Conservation (phyloP, 2,888 invertebrate species). For the Dicyrtomina minuta region DNA sequence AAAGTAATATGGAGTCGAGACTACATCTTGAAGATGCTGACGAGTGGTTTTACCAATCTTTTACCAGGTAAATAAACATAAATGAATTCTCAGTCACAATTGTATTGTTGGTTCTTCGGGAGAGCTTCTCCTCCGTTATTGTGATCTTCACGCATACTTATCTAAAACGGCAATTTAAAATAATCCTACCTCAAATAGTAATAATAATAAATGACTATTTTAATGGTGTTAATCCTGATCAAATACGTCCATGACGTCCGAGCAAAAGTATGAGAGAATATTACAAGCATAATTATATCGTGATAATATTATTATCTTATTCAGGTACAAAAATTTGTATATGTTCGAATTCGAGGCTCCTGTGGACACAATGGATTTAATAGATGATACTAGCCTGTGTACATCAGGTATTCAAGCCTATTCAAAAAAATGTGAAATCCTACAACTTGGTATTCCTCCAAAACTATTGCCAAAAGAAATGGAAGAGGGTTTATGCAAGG, state of each 20-base stretch:
- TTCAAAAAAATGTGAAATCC: slow-evolving; percentile 50
- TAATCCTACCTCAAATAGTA: no score
- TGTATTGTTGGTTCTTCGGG: no score
- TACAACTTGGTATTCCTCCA: slow-evolving; percentile 50
- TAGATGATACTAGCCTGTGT: slow-evolving; percentile 47
- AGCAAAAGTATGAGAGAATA: no score
- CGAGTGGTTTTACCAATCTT: slow-evolving; percentile 51
- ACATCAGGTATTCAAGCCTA: slow-evolving; percentile 47
- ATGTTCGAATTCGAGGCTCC: slow-evolving; percentile 53
- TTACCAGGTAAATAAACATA: slow-evolving; percentile 47
- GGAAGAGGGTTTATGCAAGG: slow-evolving; percentile 52
- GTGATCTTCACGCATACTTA: neutral
- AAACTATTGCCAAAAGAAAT: slow-evolving; percentile 46
- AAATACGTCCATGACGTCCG: no score
- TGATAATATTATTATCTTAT: no score
- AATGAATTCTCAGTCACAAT: no score
- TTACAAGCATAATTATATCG: neutral
- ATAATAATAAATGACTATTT: no score
- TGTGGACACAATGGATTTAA: slow-evolving; percentile 45
- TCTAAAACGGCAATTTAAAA: neutral
- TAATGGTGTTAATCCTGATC: no score
- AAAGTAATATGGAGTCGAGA: slow-evolving; percentile 45
- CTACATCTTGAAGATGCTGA: slow-evolving; percentile 47
- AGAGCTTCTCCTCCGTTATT: no score
- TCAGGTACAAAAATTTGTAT: slow-evolving; percentile 49